Percentiles rank a stretch among this genome's conserved stretches.
Evolutionary conservation across 2,888 invertebrate species (phyloP).

Genomic region (Drosophila paranaensis): DNA sequence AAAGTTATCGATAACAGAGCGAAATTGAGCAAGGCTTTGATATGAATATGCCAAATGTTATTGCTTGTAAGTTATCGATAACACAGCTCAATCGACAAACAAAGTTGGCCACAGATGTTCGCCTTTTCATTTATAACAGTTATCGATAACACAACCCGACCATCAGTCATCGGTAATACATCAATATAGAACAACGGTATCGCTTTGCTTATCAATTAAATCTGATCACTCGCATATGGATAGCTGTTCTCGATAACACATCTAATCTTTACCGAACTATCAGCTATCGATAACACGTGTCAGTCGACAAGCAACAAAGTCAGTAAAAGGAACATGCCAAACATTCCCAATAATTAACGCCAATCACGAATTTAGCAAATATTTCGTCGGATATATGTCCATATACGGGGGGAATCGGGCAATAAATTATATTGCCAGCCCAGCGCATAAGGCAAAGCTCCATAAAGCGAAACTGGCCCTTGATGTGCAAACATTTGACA

Average conservation of each 20-base stretch:
- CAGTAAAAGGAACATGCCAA: not conserved
- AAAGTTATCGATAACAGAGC: not conserved
- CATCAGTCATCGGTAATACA: not conserved
- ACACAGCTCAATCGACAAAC: no score
- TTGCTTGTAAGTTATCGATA: no score
- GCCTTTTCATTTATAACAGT: no score
- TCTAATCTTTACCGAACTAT: not conserved
- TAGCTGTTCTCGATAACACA: not conserved
- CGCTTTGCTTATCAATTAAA: not conserved
- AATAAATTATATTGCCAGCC: constrained; percentile 1
- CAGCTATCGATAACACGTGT: not conserved
- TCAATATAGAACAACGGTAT: not conserved
- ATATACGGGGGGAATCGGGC: not conserved
- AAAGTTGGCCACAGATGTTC: no score
- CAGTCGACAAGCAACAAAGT: not conserved
- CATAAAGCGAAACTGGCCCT: constrained; percentile 10
- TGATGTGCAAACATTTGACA: constrained; percentile 41
- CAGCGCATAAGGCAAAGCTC: not conserved
- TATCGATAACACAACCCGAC: not conserved
- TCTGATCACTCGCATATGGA: not conserved
- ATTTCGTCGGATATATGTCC: not conserved
- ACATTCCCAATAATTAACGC: not conserved
- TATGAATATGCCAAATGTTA: no score
- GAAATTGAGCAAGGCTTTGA: no score
- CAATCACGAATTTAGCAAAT: constrained; percentile 4